phyloP scores from a whole-genome alignment of 2,888 invertebrate species.

The Cryptophagus acutangulus region DNA sequence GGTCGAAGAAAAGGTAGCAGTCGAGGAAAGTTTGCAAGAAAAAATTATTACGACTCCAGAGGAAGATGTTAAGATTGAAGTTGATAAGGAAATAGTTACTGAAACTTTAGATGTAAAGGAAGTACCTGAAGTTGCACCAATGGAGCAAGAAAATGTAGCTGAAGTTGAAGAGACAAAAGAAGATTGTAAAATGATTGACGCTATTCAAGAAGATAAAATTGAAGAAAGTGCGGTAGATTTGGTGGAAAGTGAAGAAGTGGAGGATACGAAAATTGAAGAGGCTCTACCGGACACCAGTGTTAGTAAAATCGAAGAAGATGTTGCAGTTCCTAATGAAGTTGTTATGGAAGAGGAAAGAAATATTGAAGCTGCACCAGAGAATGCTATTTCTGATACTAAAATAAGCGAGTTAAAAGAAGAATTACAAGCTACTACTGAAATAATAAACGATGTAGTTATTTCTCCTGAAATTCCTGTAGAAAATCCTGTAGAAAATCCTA shows the following conservation, averaged over 20 bases:
- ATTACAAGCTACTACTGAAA: background rate
- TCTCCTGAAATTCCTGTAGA: background rate
- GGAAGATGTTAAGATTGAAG: conserved; percentile 6
- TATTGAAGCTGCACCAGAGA: too few relatives aligned
- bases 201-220: background rate
- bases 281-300: background rate
- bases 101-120: conserved; percentile 7
- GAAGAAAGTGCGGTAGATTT: background rate
- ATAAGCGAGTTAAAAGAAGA: too few relatives aligned
- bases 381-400: too few relatives aligned
- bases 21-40: background rate
- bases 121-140: conserved; percentile 4
- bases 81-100: background rate
- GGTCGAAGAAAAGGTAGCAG: conserved; percentile 1
- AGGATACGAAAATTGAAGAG: background rate
- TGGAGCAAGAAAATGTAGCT: conserved; percentile 6
- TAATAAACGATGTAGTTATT: background rate
- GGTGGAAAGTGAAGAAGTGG: too few relatives aligned
- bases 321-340: conserved; percentile 1
- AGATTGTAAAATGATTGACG: background rate
- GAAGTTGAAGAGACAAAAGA: conserved; percentile 6
- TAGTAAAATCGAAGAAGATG: background rate
- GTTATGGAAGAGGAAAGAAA: conserved; percentile 3
- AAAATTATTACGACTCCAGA: background rate
- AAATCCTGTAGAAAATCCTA: background rate